Conservation (phyloP, 2,797 vertebrate species). For the Podarcis siculus region DNA sequence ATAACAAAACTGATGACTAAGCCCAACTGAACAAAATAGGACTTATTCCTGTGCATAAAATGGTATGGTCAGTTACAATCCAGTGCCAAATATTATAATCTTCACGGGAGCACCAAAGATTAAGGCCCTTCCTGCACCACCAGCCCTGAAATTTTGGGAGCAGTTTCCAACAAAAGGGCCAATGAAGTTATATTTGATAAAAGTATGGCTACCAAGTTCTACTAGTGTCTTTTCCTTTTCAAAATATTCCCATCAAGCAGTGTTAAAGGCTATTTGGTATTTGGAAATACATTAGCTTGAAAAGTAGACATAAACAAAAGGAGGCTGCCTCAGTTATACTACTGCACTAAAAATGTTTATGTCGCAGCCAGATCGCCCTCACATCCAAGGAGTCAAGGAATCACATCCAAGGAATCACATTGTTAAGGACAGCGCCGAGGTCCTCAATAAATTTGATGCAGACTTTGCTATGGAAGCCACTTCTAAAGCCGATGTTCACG, state of each 20-base stretch:
- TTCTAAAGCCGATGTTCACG: constrained; percentile 84
- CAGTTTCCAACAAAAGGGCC: background rate
- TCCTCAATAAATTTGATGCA: too few relatives aligned
- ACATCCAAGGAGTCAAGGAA: too few relatives aligned
- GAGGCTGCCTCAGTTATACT: too few relatives aligned
- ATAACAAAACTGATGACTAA: background rate
- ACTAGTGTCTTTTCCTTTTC: background rate
- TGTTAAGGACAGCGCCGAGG: too few relatives aligned
- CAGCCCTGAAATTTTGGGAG: too few relatives aligned
- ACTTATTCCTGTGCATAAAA: background rate
- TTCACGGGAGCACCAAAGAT: background rate
- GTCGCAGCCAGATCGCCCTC: too few relatives aligned
- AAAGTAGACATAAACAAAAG: background rate
- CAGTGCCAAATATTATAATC: background rate
- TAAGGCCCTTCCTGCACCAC: background rate
- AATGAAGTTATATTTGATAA: background rate
- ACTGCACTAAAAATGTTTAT: background rate
- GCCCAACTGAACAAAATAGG: background rate
- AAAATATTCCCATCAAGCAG: background rate
- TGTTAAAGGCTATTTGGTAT: background rate
- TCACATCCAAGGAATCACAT: too few relatives aligned
- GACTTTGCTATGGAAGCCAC: too few relatives aligned
- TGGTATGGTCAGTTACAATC: background rate
- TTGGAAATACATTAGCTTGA: background rate
- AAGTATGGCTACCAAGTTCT: background rate